phyloP scores from a whole-genome alignment of 2,113 vertebrate genomes.

The Cyprinodon brontotheroides region DNA sequence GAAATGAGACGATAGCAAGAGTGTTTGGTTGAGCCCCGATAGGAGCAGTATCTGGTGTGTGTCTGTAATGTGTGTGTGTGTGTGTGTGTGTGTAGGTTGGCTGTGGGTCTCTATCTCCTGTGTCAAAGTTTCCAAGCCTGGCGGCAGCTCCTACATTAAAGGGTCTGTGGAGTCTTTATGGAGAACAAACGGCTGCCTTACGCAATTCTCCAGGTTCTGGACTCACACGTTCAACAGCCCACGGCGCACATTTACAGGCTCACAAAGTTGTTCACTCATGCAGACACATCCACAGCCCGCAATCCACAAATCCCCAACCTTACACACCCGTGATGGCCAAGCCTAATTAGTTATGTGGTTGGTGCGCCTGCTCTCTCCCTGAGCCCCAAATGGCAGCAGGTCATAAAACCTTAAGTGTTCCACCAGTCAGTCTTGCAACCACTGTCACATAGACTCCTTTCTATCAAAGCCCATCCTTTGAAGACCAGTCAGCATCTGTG shows the following conservation, averaged over 20 bases:
- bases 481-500: conserved; percentile 73
- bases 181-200: conserved; percentile 76
- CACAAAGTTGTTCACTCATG: conserved; percentile 38
- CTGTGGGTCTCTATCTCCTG: conserved; percentile 51
- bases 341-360: conserved; percentile 84
- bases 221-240: conserved; percentile 36
- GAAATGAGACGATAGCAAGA: conserved; percentile 51
- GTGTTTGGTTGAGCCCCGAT: conserved; percentile 54
- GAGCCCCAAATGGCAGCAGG: conserved; percentile 81
- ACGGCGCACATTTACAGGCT: conserved; percentile 62
- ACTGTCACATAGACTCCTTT: conserved; percentile 80
- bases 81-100: conserved; percentile 31
- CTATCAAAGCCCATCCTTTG: conserved; percentile 79
- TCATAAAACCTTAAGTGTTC: conserved; percentile 86
- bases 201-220: conserved; percentile 73
- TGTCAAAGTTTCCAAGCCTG: conserved; percentile 80
- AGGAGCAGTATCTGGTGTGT: conserved; percentile 36
- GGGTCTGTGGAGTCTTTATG: conserved; percentile 73
- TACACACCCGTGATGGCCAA: conserved; percentile 62
- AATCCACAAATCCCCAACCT: conserved; percentile 65
- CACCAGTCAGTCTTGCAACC: conserved; percentile 80
- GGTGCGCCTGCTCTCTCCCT: conserved; percentile 68
- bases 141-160: conserved; percentile 81
- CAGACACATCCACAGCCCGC: conserved; percentile 49
- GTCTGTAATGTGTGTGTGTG: conserved; percentile 32